These are phyloP conservation scores for Drosophila kanekoi DNA, from an alignment of 2,888 invertebrate genomes.

Conservation along the genomic window DNA sequence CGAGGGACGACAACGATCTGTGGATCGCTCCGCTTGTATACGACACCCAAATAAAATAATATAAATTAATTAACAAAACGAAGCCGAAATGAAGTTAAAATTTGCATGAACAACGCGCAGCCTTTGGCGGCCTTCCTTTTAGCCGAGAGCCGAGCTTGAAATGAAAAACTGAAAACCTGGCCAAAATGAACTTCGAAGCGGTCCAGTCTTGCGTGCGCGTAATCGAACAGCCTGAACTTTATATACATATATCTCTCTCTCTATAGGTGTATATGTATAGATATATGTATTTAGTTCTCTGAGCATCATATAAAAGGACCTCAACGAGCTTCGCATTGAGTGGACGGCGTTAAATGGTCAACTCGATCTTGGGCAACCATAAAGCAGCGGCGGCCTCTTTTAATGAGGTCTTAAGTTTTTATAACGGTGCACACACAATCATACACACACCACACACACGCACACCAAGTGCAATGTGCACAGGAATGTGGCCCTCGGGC, in stretches of 20 bases:
- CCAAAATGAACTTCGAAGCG: conserved; percentile 31
- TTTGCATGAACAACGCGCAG: conserved; percentile 76
- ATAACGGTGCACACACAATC: conserved; percentile 60
- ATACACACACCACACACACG: conserved; percentile 2
- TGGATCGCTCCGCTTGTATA: conserved; percentile 57
- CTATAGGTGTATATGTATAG: conserved; percentile 19
- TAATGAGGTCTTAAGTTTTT: conserved; percentile 78
- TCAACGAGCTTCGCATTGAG: conserved; percentile 27
- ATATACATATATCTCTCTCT: conserved; percentile 13
- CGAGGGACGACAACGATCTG: conserved; percentile 31
- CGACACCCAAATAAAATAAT: conserved; percentile 84
- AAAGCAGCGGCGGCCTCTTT: conserved; percentile 73
- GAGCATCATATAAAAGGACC: conserved; percentile 54
- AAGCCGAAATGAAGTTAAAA: conserved; percentile 80
- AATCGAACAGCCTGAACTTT: conserved; percentile 59
- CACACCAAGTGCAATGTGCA: conserved; percentile 14
- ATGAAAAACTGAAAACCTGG: conserved; percentile 16
- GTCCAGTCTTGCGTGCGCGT: conserved; percentile 72
- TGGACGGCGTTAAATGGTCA: conserved; percentile 70
- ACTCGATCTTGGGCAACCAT: conserved; percentile 67
- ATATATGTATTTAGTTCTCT: conserved; percentile 42
- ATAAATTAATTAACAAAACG: conserved; percentile 84
- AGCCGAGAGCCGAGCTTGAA: conserved; percentile 2
- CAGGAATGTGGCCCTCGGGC: conserved; percentile 46
- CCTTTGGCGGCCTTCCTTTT: conserved; percentile 69